Evolutionary conservation across 2,888 invertebrate species (phyloP).

Genomic region (Zaprionus bogoriensis): DNA sequence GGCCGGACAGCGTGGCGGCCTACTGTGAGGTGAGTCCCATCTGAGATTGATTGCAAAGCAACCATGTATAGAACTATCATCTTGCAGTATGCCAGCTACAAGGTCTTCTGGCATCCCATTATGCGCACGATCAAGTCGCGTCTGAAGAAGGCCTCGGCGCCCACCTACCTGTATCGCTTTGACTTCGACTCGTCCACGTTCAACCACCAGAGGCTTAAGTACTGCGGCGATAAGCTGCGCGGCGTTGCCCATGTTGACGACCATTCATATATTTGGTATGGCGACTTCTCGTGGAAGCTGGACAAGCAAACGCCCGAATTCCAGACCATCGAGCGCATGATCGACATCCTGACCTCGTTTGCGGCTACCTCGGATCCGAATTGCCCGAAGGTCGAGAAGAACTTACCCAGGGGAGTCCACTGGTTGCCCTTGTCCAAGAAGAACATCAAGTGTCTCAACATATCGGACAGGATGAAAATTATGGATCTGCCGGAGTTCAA

Average conservation of each 20-base stretch:
- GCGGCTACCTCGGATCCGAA: conserved; percentile 79
- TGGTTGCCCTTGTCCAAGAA: conserved; percentile 58
- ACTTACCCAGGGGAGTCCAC: conserved; percentile 17
- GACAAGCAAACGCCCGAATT: conserved; percentile 74
- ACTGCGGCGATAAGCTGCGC: conserved; percentile 72
- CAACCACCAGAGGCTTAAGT: conserved; percentile 78
- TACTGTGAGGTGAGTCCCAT: conserved; percentile 75
- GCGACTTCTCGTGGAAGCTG: conserved; percentile 73
- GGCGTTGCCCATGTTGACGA: conserved; percentile 82
- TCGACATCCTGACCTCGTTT: conserved; percentile 79
- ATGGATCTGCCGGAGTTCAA: conserved; percentile 77
- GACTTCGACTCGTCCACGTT: conserved; percentile 81
- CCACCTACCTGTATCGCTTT: conserved; percentile 81
- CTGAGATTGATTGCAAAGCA: background rate
- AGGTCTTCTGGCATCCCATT: conserved; percentile 81
- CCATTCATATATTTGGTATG: conserved; percentile 81
- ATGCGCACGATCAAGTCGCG: conserved; percentile 68
- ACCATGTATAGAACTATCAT: too few species aligned
- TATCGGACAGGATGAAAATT: conserved; percentile 64
- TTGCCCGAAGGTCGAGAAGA: conserved; percentile 36
- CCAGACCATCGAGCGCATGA: conserved; percentile 79
- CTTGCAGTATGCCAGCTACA: conserved; percentile 79
- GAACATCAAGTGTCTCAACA: conserved; percentile 72
- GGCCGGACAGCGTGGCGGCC: conserved; percentile 70
- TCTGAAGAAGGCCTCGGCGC: conserved; percentile 45